phyloP scores from a whole-genome alignment of 2,888 invertebrate genomes.

The Poecilus cupreus region DNA sequence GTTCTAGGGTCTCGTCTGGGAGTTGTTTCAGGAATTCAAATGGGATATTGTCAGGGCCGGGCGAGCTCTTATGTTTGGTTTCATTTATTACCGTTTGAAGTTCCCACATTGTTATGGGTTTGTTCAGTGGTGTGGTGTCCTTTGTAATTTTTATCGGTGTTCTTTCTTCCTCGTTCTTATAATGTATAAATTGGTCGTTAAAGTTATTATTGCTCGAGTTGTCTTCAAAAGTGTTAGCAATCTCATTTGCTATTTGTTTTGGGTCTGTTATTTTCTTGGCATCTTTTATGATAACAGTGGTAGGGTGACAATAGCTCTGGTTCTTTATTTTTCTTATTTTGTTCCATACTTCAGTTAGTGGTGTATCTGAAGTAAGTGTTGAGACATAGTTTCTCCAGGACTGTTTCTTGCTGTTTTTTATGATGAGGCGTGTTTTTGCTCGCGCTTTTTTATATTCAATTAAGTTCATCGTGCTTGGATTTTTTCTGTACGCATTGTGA shows the following conservation, averaged over 20 bases:
- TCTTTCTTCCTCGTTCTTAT: not conserved
- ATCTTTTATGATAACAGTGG: not conserved
- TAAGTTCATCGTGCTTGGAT: too few species aligned
- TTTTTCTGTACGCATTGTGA: too few species aligned
- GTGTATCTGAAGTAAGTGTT: not conserved
- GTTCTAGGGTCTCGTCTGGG: not conserved
- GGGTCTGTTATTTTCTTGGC: not conserved
- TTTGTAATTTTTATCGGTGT: not conserved
- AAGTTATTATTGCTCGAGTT: not conserved
- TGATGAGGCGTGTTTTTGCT: not conserved
- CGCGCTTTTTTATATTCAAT: too few species aligned
- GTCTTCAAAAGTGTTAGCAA: not conserved
- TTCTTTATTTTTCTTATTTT: too few species aligned
- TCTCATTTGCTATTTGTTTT: not conserved
- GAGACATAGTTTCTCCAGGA: not conserved
- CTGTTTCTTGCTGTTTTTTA: not conserved
- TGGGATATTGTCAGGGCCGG: constrained; percentile 12
- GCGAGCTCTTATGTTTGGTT: not conserved
- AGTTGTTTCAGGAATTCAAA: constrained; percentile 15
- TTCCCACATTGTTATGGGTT: not conserved
- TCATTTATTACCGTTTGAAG: not conserved
- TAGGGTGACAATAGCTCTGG: not conserved
- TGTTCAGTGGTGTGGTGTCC: not conserved
- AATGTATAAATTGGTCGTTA: not conserved
- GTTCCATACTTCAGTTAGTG: not conserved